Percentiles rank a stretch among this genome's conserved stretches.
Conservation (phyloP, 2,888 invertebrate species). For the Diarsia dahlii region DNA sequence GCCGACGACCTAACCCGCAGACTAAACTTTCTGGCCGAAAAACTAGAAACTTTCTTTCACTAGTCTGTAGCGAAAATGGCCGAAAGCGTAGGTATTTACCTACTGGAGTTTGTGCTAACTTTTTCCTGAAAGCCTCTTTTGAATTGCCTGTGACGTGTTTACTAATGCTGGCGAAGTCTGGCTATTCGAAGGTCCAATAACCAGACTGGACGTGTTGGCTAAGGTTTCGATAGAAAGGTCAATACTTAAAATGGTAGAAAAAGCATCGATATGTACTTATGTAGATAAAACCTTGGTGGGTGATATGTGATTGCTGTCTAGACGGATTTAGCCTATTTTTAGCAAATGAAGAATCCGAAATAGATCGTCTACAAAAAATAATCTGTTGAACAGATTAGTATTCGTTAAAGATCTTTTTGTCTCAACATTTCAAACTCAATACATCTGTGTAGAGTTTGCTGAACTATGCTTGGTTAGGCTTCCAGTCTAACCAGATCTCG, state of each 20-base stretch:
- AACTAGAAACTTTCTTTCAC: slow-evolving; percentile 55
- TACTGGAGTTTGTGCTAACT: slow-evolving; percentile 50
- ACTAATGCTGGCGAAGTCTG: slow-evolving; percentile 49
- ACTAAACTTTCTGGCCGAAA: slow-evolving; percentile 43
- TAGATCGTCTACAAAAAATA: background rate
- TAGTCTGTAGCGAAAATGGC: slow-evolving; percentile 46
- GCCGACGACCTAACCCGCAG: slow-evolving; percentile 8
- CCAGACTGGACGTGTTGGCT: slow-evolving; percentile 3
- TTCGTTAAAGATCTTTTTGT: background rate
- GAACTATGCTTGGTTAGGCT: background rate
- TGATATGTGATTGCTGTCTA: background rate
- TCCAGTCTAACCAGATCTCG: background rate
- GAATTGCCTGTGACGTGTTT: slow-evolving; percentile 64
- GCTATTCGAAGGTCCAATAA: background rate
- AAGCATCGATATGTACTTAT: background rate
- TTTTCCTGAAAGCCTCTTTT: slow-evolving; percentile 59
- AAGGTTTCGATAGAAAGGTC: background rate
- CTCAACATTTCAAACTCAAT: too few species aligned
- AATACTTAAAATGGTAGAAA: background rate
- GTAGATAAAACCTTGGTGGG: background rate
- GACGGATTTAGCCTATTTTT: background rate
- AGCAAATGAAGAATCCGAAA: background rate
- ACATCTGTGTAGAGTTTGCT: background rate
- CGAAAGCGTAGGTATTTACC: slow-evolving; percentile 53
- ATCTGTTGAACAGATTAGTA: background rate